Conservation (phyloP, 1,140 invertebrate species). For the Physella acuta region DNA sequence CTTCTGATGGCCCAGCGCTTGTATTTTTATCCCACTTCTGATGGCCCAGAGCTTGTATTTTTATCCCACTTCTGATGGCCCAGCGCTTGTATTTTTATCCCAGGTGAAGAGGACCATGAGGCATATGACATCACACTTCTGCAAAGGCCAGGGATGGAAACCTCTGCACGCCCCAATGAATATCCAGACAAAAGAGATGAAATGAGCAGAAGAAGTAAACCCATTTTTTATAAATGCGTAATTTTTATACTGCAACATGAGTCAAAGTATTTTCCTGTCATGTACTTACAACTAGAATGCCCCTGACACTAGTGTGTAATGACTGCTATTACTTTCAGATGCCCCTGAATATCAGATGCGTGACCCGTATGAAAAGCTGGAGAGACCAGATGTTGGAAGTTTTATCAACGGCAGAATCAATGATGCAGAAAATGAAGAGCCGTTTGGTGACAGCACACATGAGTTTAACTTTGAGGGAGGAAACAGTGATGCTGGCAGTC, state of each 20-base stretch:
- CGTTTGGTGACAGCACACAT: conserved; percentile 92
- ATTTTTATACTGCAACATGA: no score
- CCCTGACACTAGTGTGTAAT: neutral
- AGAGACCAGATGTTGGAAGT: conserved; percentile 88
- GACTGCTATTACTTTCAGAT: conserved; percentile 25
- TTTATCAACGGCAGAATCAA: conserved; percentile 95
- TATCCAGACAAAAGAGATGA: neutral
- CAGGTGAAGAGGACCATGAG: conserved; percentile 95
- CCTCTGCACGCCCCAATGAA: neutral
- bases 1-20: conserved; percentile 89
- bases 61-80: conserved; percentile 92
- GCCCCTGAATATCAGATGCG: conserved; percentile 16
- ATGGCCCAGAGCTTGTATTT: conserved; percentile 98
- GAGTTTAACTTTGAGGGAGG: conserved; percentile 98
- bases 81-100: conserved; percentile 3
- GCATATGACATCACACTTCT: conserved; percentile 97
- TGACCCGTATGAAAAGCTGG: no score
- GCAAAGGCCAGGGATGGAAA: conserved; percentile 65
- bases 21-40: conserved; percentile 68
- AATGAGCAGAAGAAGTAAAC: conserved; percentile 5
- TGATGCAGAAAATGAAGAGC: conserved; percentile 91
- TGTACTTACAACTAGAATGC: no score
- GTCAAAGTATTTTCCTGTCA: no score
- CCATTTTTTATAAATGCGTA: no score
- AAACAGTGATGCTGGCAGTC: conserved; percentile 91